Evolutionary conservation across 2,113 vertebrate genomes (phyloP).

Genomic region (Picathartes gymnocephalus): DNA sequence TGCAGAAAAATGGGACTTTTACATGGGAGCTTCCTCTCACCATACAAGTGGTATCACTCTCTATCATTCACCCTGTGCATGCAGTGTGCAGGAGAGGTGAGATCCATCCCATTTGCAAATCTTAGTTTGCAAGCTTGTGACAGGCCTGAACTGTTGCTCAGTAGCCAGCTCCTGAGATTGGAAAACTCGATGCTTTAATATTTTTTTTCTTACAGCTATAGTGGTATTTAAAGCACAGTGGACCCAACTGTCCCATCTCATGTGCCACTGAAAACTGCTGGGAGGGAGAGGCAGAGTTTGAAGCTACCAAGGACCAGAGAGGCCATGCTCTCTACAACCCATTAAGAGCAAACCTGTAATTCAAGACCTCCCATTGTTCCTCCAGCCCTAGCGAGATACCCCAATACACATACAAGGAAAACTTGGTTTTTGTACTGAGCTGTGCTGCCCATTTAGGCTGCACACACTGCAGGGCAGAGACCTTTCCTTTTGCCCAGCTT

Average conservation of each 20-base stretch:
- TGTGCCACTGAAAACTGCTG: not conserved
- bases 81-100: rapidly evolving
- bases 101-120: not conserved
- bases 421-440: not conserved
- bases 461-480: not conserved
- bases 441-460: not conserved
- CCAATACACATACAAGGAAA: not conserved
- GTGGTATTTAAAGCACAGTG: not conserved
- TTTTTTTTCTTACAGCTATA: not conserved
- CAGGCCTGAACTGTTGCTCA: not conserved
- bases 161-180: not conserved
- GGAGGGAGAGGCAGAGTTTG: not conserved
- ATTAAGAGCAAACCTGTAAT: not conserved
- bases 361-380: not conserved
- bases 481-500: not conserved
- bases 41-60: too few species aligned
- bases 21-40: not conserved
- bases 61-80: not conserved
- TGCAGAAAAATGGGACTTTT: not conserved
- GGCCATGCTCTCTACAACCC: not conserved
- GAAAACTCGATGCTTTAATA: not conserved
- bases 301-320: not conserved
- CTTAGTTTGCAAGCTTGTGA: not conserved
- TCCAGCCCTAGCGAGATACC: not conserved
- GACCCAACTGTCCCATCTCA: not conserved